Evolutionary conservation across 2,113 vertebrate genomes (phyloP), one percentile per base, ranked within the genome.

Genomic region (Trinectes maculatus): DNA sequence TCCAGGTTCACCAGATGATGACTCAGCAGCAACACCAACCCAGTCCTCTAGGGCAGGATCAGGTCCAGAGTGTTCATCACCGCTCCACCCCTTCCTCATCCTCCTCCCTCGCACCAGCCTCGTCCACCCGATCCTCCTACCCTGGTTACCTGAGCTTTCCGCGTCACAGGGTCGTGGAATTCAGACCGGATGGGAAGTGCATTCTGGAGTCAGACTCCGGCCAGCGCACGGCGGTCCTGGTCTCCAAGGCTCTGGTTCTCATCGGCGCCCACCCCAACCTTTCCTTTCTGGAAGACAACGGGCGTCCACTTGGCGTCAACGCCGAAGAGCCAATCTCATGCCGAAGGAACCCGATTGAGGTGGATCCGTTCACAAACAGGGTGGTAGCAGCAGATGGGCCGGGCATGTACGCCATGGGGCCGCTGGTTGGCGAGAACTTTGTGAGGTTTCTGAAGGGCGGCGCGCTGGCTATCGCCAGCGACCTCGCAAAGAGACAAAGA

Each of bases 1-100:
- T 54, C 18, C 79, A 91, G 89, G 80, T 91, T 52, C 92, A 93
- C 72, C 93, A 94, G 85, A 94, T 94, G 93, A 94, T 94, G 93
- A 93, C 58, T 18, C 91, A 86, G 59, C 92, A 93, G 85, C 92
- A 93, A 80, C 64, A 90, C 71, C 68, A 46, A n/a, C 3, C 0
- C 9, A 25, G 15, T 16, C 55, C 72, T 11, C 42, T 39, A 0
- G 19, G 39, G 0, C 64, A 34, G 21, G 28, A 73, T 12, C 44
- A n/a, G 0, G 49, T 8, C 1, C 79, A 60, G 42, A 66, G 54
- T 68, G 21, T 26, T 13, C 25, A 46, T 0, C 16, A 26, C 33
- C 13, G 0, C 31, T 52, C 70, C 29, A 6, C 8, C 25, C n/a
- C 29, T 18, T 19, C 74, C 2, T 16, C 31, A 1, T 10, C 54